These are phyloP conservation scores for Dendropsophus ebraccatus DNA, from an alignment of 2,113 vertebrate species.

Conservation along the genomic window DNA sequence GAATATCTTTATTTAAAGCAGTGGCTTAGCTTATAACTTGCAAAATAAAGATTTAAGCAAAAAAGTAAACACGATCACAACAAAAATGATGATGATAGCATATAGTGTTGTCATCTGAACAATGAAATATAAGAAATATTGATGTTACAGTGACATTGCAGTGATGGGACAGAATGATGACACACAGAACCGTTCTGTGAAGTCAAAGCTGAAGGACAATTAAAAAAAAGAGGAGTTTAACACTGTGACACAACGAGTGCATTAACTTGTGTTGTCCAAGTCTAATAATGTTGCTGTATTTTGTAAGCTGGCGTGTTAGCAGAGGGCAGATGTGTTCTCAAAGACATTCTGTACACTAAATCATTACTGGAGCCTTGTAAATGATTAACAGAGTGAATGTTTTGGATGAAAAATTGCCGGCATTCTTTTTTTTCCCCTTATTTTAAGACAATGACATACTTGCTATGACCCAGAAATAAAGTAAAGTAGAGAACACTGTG, in stretches of 20 bases:
- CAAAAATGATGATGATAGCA: not conserved
- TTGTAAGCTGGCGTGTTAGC: slow-evolving; percentile 56
- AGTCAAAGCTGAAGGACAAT: not conserved
- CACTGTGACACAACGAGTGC: slow-evolving; percentile 46
- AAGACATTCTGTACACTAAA: slow-evolving; percentile 58
- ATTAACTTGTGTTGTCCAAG: slow-evolving; percentile 59
- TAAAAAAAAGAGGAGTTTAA: not conserved
- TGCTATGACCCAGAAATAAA: slow-evolving; percentile 62
- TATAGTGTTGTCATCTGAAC: not conserved
- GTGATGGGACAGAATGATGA: not conserved
- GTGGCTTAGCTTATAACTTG: not conserved
- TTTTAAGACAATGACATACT: slow-evolving; percentile 61
- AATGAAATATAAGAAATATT: too few relatives aligned
- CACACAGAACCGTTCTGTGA: not conserved
- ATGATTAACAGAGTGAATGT: slow-evolving; percentile 57
- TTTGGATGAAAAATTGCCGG: slow-evolving; percentile 56
- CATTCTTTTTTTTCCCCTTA: slow-evolving; percentile 60
- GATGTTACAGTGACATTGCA: not conserved
- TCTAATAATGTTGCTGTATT: slow-evolving; percentile 43
- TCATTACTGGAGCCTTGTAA: slow-evolving; percentile 49
- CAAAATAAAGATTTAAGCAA: not conserved
- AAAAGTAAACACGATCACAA: not conserved
- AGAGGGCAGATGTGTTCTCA: slow-evolving; percentile 60
- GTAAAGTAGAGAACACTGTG: slow-evolving; percentile 51
- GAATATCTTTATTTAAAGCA: slow-evolving; percentile 46